phyloP scores from a whole-genome alignment of 2,797 vertebrate species.

The Protosalanx chinensis region DNA sequence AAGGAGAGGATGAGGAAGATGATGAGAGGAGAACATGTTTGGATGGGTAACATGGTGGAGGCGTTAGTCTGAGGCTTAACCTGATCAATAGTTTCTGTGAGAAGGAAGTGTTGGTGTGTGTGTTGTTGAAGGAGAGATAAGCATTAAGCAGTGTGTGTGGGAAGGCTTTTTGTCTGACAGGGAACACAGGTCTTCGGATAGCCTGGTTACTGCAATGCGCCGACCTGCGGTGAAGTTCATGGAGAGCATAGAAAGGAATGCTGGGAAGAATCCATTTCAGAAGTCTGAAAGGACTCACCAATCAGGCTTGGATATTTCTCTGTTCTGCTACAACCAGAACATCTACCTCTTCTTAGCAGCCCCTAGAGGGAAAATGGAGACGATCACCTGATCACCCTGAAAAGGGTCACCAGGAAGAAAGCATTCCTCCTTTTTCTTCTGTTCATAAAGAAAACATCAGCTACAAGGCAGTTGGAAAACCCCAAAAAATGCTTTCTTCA shows the following conservation, averaged over 20 bases:
- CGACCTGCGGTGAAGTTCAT: constrained; percentile 19
- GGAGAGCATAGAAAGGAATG: constrained; percentile 23
- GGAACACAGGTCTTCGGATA: neutral
- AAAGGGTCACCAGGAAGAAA: neutral
- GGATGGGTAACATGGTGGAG: constrained; percentile 3
- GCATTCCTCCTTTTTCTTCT: neutral
- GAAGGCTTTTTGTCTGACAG: neutral
- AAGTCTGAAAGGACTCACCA: neutral
- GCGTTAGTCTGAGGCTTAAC: constrained; percentile 30
- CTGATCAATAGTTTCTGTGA: constrained; percentile 53
- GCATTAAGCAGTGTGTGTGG: neutral
- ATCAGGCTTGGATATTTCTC: constrained; percentile 1
- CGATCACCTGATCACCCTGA: neutral
- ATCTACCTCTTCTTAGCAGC: neutral
- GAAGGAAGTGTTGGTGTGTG: constrained; percentile 19
- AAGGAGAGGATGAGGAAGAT: neutral
- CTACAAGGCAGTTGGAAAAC: constrained; percentile 3
- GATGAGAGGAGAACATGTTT: constrained; percentile 49
- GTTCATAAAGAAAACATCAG: constrained; percentile 17
- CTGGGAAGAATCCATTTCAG: neutral
- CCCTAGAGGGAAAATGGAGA: neutral
- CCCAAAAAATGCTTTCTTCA: neutral
- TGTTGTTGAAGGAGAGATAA: neutral
- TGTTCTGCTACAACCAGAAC: constrained; percentile 1
- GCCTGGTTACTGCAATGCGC: neutral